phyloP scores from a whole-genome alignment of 2,888 invertebrate genomes.

The Lasioglossum lativentre region DNA sequence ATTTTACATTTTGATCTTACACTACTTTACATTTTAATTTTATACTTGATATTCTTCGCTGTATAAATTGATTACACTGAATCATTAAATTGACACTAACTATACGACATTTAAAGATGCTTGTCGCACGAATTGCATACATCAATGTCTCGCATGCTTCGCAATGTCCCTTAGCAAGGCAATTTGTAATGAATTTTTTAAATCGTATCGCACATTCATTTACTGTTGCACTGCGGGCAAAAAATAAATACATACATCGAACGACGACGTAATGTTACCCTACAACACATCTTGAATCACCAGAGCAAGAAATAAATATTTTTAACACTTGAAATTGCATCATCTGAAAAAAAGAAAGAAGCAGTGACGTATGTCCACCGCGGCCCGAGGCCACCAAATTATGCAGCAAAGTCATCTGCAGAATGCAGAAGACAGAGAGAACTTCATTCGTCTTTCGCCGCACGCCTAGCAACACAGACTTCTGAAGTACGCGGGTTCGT shows the following conservation, averaged over 20 bases:
- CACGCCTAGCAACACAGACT: constrained; percentile 11
- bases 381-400: not conserved
- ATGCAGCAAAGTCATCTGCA: constrained; percentile 7
- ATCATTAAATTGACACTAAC: not conserved
- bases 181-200: not conserved
- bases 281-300: not conserved
- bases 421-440: not conserved
- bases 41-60: too few relatives aligned
- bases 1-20: not conserved
- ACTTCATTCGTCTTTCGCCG: constrained; percentile 23
- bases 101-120: not conserved
- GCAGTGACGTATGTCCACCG: not conserved
- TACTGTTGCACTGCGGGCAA: not conserved
- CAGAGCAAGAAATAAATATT: not conserved
- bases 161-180: not conserved
- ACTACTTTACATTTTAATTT: not conserved
- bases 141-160: too few relatives aligned
- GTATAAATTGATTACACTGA: not conserved
- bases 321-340: not conserved
- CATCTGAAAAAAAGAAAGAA: not conserved
- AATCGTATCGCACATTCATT: too few relatives aligned
- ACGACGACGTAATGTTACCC: not conserved
- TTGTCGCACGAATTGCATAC: not conserved
- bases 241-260: not conserved
- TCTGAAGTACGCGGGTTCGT: constrained; percentile 2